Evolutionary conservation across 2,888 invertebrate species (phyloP), one percentile per base, ranked within the genome.

Genomic region (Lasioglossum malachurum): DNA sequence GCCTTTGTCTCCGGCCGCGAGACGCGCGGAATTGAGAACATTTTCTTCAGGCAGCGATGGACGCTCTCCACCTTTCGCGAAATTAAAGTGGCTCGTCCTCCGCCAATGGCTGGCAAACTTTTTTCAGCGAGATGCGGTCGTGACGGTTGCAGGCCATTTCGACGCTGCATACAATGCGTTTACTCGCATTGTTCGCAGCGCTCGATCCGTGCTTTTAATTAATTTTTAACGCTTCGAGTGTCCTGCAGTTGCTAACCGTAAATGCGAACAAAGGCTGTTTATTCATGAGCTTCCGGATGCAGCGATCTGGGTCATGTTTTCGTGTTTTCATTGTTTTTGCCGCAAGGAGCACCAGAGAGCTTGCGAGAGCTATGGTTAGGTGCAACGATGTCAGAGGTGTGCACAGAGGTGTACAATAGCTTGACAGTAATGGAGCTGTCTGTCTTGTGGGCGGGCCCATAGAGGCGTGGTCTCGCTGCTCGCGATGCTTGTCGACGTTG

Each of bases 51-150:
- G 38, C 35, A 19, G 27, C 44, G 75, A 41, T 38, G 49, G n/a
- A 69, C 35, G 16, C 41, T 27, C 46, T 5, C 31, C 35, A 19
- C 41, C 31, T 69, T 31, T 83, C 57, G 77, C 67, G 78, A 79
- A 85, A 85, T 85, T 85, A 85, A 79, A 85, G 79, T 85, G 84
- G 85, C 84, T 41, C 46, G 53, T 16, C 27, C 67, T 35, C 67
- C 67, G 35, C 67, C 64, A 31, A 14, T 31, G 67, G 23, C 31
- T 35, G 10, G 8, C 8, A 64, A 64, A 10, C 67, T 19, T 35
- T 19, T 19, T 19, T 53, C 67, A 19, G 60, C 19, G 4, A 3
- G 67, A 23, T 35, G 19, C 35, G 35, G 35, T 10, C 64, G 64
- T 31, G 64, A 64, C 64, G 64, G 64, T 7, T 64, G 64, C 64